Evolutionary conservation across 1,140 invertebrate genomes (phyloP), one percentile per base, ranked within the genome.

Genomic region (Aphelenchoides besseyi): DNA sequence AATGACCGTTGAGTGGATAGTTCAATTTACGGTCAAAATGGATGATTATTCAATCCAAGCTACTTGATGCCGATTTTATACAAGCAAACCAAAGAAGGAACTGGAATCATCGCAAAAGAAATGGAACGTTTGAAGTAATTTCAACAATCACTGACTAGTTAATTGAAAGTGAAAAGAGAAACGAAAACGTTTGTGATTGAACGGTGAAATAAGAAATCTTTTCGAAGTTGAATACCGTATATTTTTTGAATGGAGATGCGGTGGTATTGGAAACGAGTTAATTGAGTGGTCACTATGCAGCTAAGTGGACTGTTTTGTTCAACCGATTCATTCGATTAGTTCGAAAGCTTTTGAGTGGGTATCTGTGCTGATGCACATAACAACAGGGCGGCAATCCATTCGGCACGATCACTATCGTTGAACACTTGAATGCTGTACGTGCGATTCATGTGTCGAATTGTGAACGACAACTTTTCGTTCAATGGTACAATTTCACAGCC

Each of bases 311-410:
- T n/a, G n/a, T n/a, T n/a, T n/a, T n/a, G n/a, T n/a, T n/a, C 41
- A 59, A 59, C 5, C 55, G 32, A 59, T 5, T 33, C 5, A n/a
- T 5, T 59, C 18, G 55, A 33, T 59, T 33, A 59, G 5, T 5
- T 18, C 55, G 55, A 59, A n/a, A n/a, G n/a, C 18, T 59, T 59
- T 28, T 5, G 18, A 8, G 36, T 35, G 1, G 76, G 76, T 18
- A 78, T 36, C 66, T 80, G 73, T 3, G 76, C 76, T 64, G 80
- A 81, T 26, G 76, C 74, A 29, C 66, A 68, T 2, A 78, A 54
- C 9, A 81, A 55, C 28, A 78, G 67, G 9, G 79, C 79, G 16
- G 76, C 76, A 63, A 78, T 59, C 76, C 76, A 78, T 61, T 78
- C 79, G 2, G 79, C 76, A 59, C 74, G 67, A 16, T 81, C 79